A percentile compares a stretch with the other conserved stretches of the same genome.
Conservation (phyloP, 35 echinoderm and acorn worm genomes). For the Stichopus chloronotus region DNA sequence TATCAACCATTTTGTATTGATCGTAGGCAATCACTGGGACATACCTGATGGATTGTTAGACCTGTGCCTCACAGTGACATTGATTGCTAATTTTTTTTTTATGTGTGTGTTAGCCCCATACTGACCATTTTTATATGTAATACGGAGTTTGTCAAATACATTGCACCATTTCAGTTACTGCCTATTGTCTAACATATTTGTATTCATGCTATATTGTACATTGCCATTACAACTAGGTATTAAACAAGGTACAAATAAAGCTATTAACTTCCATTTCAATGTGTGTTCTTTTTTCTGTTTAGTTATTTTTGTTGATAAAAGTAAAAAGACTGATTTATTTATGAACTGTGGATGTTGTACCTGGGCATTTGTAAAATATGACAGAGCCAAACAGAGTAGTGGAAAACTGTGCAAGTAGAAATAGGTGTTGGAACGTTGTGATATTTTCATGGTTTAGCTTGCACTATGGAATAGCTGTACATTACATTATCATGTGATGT, state of each 20-base stretch:
- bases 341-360: too few species aligned
- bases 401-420: too few species aligned
- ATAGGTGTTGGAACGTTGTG: too few species aligned
- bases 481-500: too few species aligned
- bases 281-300: not conserved
- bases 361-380: too few species aligned
- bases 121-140: constrained; percentile 16
- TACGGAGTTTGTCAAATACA: constrained; percentile 15
- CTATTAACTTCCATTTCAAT: not conserved
- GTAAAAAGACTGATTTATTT: too few species aligned
- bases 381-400: too few species aligned
- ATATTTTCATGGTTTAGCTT: too few species aligned
- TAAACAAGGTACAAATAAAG: constrained; percentile 47
- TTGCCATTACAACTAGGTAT: constrained; percentile 32
- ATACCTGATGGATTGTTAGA: not conserved
- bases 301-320: too few species aligned
- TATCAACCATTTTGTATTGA: not conserved
- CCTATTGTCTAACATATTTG: constrained; percentile 27
- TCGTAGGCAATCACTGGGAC: not conserved
- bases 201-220: constrained; percentile 46
- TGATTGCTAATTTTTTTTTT: constrained; percentile 26
- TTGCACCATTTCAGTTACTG: constrained; percentile 17
- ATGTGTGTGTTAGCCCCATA: not conserved
- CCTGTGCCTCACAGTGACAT: not conserved
- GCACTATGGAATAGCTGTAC: too few species aligned